phyloP scores from a whole-genome alignment of 2,113 vertebrate genomes.

The Microtus ochrogaster region DNA sequence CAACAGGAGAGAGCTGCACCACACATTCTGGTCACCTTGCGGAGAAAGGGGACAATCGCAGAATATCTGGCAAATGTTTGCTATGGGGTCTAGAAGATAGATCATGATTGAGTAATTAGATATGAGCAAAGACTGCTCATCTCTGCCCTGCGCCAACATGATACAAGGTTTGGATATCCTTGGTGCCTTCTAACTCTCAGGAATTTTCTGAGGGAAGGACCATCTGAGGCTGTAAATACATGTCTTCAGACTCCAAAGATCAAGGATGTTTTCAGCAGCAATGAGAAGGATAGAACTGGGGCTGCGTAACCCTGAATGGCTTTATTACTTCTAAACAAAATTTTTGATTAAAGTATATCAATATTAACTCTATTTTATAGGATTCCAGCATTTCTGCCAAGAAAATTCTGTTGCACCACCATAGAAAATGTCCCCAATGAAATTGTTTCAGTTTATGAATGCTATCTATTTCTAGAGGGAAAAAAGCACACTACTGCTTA shows the following conservation, averaged over 20 bases:
- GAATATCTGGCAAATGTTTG: not conserved
- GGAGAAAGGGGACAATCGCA: not conserved
- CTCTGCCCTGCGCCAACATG: not conserved
- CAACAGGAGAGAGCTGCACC: no score
- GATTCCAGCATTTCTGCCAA: constrained; percentile 73
- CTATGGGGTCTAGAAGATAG: not conserved
- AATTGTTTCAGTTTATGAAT: constrained; percentile 80
- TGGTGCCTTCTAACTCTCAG: not conserved
- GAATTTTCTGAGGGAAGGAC: not conserved
- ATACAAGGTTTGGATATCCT: not conserved
- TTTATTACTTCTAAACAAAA: constrained; percentile 72
- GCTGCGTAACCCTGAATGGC: constrained; percentile 21
- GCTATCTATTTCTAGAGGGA: constrained; percentile 79
- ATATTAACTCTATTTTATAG: constrained; percentile 73
- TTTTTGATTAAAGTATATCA: constrained; percentile 76
- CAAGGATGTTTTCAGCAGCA: constrained; percentile 37
- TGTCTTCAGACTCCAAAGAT: not conserved
- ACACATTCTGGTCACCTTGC: not conserved
- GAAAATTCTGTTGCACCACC: constrained; percentile 49
- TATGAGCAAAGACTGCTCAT: not conserved
- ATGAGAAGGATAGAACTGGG: constrained; percentile 38
- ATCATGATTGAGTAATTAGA: not conserved
- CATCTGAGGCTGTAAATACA: not conserved
- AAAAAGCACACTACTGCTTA: constrained; percentile 53
- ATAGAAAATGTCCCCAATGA: constrained; percentile 72